Evolutionary conservation across 1,140 invertebrate species (phyloP).

Genomic region (Rhyacophila brunnea): DNA sequence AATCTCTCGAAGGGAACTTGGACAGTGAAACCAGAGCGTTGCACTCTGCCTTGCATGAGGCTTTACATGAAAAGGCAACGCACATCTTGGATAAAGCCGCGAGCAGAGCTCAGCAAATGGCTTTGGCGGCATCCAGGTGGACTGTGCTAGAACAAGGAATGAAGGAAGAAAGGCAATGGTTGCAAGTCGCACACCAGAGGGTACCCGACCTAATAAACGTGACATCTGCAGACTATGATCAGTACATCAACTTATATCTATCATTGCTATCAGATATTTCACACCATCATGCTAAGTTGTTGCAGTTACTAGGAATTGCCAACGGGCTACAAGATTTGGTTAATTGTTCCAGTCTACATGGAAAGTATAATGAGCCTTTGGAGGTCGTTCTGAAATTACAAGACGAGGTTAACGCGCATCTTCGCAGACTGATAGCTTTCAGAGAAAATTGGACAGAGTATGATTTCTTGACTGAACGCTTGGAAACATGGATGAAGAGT

Average conservation of each 20-base stretch:
- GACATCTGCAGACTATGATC: slow-evolving; percentile 76
- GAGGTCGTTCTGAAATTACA: slow-evolving; percentile 69
- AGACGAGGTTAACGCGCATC: slow-evolving; percentile 69
- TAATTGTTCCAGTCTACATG: slow-evolving; percentile 68
- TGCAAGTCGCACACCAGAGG: slow-evolving; percentile 75
- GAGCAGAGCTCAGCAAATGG: slow-evolving; percentile 75
- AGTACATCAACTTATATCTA: slow-evolving; percentile 81
- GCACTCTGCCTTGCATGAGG: slow-evolving; percentile 72
- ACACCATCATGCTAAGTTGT: slow-evolving; percentile 72
- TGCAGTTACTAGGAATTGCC: slow-evolving; percentile 69
- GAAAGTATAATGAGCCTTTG: slow-evolving; percentile 66
- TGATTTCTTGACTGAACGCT: slow-evolving; percentile 66
- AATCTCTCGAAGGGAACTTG: slow-evolving; percentile 79
- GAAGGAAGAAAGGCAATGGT: slow-evolving; percentile 78
- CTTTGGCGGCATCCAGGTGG: slow-evolving; percentile 79
- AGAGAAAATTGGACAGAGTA: slow-evolving; percentile 74
- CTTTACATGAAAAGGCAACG: slow-evolving; percentile 71
- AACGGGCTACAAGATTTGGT: slow-evolving; percentile 72
- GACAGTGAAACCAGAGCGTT: slow-evolving; percentile 73
- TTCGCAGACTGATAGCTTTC: slow-evolving; percentile 69
- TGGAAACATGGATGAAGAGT: slow-evolving; percentile 71
- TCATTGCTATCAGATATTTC: slow-evolving; percentile 73
- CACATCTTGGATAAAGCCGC: slow-evolving; percentile 75
- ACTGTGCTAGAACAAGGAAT: slow-evolving; percentile 76
- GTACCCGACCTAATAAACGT: slow-evolving; percentile 76